Percentiles rank a stretch among this genome's conserved stretches.
phyloP scores from a whole-genome alignment of 30 jellyfish, hydroid and myxozoan species.

The Aurelia coerulea region DNA sequence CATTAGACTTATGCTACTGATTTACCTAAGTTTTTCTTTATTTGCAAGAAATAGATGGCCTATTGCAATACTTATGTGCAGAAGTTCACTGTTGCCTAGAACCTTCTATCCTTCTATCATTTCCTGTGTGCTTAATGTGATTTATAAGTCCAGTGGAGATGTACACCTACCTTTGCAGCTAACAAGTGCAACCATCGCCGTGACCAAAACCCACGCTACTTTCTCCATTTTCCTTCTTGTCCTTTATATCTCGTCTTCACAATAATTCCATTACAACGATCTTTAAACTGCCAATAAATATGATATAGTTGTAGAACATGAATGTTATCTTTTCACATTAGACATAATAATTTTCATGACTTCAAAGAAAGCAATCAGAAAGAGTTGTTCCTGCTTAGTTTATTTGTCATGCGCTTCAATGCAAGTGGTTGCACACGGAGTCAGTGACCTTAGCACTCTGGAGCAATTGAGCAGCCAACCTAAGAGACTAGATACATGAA shows the following conservation, averaged over 20 bases:
- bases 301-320: too few relatives aligned
- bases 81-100: too few relatives aligned
- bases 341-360: constrained; percentile 1
- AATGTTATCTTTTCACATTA: not conserved
- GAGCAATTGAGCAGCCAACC: constrained; percentile 38
- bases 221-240: not conserved
- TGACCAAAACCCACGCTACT: not conserved
- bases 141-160: too few relatives aligned
- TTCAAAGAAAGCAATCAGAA: not conserved
- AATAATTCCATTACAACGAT: too few relatives aligned
- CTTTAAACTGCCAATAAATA: too few relatives aligned
- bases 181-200: constrained; percentile 23
- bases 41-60: too few relatives aligned
- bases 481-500: constrained; percentile 5
- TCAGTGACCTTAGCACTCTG: constrained; percentile 57
- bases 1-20: too few relatives aligned
- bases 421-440: constrained; percentile 69
- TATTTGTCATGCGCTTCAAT: constrained; percentile 26
- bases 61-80: too few relatives aligned
- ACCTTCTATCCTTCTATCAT: too few relatives aligned
- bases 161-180: constrained; percentile 48
- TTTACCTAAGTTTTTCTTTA: too few relatives aligned
- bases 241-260: too few relatives aligned
- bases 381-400: not conserved
- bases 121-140: too few relatives aligned